Evolutionary conservation across 2,888 invertebrate genomes (phyloP), one percentile per base, ranked within the genome.

Genomic region (Trichopoda pennipes): DNA sequence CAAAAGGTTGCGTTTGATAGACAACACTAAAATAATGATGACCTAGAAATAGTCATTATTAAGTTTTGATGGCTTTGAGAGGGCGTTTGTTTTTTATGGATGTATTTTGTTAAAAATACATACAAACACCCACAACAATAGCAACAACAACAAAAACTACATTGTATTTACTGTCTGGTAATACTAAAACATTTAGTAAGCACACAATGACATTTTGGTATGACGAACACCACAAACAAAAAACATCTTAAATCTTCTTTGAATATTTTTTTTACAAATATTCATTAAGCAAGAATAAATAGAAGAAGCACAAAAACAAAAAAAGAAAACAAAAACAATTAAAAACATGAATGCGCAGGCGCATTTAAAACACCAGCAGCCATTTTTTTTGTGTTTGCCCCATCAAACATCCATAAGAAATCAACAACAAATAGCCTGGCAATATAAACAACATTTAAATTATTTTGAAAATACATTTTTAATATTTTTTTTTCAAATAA

Each of bases 81-180:
- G 77, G 77, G 77, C 77, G 81, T 78, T 58, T 78, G 64, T n/a
- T n/a, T n/a, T n/a, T 81, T 79, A 79, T 82, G 78, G 79, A 76
- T 82, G 79, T 82, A 79, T 78, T 66, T 75, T 79, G 68, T 66
- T 49, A 70, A 63, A n/a, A 61, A 17, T n/a, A 56, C 21, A 49
- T 42, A 64, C 47, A 23, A 14, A 61, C 66, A 73, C 16, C 53
- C 10, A 66, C 51, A 56, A 19, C 61, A 63, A 14, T 28, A 66
- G 53, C 42, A 44, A 56, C 35, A 63, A 14, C 38, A 66, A 60
- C 42, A 44, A 63, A 35, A 56, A 23, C 53, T 1, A 28, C 8
- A 12, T 47, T 81, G 77, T 81, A 78, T 78, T 78, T 74, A 81
- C 81, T 70, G 81, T 63, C 69, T 78, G 69, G 53, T 44, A 63